phyloP scores from a whole-genome alignment of 92 coral and sea anemone genomes.

The Plumapathes pennacea region DNA sequence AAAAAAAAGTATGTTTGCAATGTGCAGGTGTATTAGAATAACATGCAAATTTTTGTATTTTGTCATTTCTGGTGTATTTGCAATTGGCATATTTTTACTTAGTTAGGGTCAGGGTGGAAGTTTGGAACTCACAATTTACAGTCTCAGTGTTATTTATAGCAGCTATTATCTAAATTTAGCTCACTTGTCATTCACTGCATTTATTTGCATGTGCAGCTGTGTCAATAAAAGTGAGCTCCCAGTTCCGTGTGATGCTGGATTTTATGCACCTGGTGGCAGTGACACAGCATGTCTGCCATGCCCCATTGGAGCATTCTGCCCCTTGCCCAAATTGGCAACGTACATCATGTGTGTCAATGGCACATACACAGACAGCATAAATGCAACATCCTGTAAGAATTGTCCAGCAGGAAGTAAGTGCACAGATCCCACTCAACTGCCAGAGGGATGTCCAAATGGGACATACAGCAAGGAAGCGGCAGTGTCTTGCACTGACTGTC shows the following conservation, averaged over 20 bases:
- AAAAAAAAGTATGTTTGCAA: too few species aligned
- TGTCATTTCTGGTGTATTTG: too few species aligned
- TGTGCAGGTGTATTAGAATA: too few species aligned
- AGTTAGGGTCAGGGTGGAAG: too few species aligned
- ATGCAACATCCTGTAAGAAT: conserved; percentile 48
- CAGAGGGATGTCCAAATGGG: conserved; percentile 73
- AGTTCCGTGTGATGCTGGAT: conserved; percentile 47
- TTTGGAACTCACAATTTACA: too few species aligned
- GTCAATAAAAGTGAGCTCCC: conserved; percentile 53
- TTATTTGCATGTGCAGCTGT: conserved; percentile 42
- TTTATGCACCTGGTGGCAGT: conserved; percentile 67
- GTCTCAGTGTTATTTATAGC: too few species aligned
- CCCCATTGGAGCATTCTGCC: conserved; percentile 75
- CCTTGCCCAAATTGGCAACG: conserved; percentile 38
- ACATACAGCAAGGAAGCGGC: conserved; percentile 76
- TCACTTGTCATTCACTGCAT: background rate
- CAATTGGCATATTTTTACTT: too few species aligned
- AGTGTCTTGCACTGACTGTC: conserved; percentile 74
- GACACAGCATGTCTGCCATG: conserved; percentile 47
- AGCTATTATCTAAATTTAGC: background rate
- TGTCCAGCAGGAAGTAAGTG: conserved; percentile 83
- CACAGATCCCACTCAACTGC: conserved; percentile 54
- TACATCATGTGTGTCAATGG: conserved; percentile 75
- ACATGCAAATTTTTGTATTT: too few species aligned
- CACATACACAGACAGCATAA: conserved; percentile 37